Base-by-base conservation (phyloP, 2,113 vertebrate species). In the Myrmecophaga tridactyla region DNA sequence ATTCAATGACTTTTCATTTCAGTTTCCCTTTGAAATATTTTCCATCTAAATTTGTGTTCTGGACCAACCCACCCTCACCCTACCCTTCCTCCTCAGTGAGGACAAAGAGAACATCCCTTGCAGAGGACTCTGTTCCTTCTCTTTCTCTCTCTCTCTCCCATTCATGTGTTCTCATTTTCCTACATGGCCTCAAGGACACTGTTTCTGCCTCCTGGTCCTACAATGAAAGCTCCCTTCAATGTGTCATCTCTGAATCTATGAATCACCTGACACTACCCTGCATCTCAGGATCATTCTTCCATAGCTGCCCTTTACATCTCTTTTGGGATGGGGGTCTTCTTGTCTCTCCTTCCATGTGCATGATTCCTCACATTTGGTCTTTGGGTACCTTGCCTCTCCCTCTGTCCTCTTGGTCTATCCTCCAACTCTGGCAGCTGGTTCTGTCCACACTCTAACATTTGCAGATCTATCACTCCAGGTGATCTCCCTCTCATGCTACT, bases 181-280 rank as follows among this genome's bases (percentile, higher is more conserved):
- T 27, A n/a, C 21, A 58, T 14, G 36, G 43, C 11, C 2, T 0
- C 2, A n/a, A 7, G 17, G 27, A 13, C 8, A 21, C 12, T 23
- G 7, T 53, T 58, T 31, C 23, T n/a, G 1, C 0, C 21, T n/a
- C 34, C 17, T 29, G 3, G 0, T 31, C 31, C 63, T 31, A 18
- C 6, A 1, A 15, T 15, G 15, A 53, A 3, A 53, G 15, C 51
- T 53, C 51, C 51, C 51, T 53, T 53, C 51, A 53, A 53, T 53
- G 51, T 11, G 12, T 53, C 65, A 67, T 13, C 65, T 34, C 31
- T n/a, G 65, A 67, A 13, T 6, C 14, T n/a, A n/a, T n/a, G n/a
- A n/a, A n/a, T n/a, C n/a, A n/a, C n/a, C n/a, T n/a, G n/a, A n/a
- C n/a, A n/a, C n/a, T 12, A 15, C 51, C 51, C 51, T 53, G 51